Percentiles rank a stretch among this genome's conserved stretches.
These are phyloP conservation scores for Calonectris borealis DNA, from an alignment of 2,113 vertebrate species.

Conservation along the genomic window DNA sequence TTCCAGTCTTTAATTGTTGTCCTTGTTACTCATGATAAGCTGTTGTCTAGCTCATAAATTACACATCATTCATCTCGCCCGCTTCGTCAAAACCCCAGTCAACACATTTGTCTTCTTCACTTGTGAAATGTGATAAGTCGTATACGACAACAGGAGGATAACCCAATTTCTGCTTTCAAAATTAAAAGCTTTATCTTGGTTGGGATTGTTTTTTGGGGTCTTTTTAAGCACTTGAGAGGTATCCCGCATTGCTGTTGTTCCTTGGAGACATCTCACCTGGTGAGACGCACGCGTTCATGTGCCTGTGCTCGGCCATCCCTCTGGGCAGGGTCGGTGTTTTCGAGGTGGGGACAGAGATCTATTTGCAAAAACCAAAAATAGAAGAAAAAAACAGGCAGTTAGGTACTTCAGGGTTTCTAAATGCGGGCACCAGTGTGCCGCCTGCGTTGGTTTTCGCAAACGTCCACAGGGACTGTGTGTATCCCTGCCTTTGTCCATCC, in stretches of 20 bases:
- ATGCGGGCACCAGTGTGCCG: accelerated
- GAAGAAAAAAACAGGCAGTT: background rate
- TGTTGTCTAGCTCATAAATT: constrained; percentile 17
- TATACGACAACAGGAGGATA: background rate
- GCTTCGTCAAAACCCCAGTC: background rate
- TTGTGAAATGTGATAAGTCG: background rate
- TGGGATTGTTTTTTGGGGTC: background rate
- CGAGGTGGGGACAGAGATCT: background rate
- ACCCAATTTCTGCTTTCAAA: background rate
- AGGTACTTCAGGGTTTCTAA: background rate
- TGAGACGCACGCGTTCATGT: accelerated
- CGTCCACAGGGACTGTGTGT: background rate
- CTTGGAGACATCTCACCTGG: background rate
- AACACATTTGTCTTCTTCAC: background rate
- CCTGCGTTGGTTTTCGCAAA: background rate
- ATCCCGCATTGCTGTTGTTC: accelerated
- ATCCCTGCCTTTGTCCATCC: background rate
- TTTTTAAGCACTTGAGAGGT: background rate
- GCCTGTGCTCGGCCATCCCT: background rate
- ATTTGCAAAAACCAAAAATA: background rate
- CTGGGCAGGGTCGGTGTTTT: background rate
- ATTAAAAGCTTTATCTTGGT: background rate
- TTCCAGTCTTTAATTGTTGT: constrained; percentile 42
- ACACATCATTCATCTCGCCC: background rate
- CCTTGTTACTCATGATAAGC: constrained; percentile 18